Conservation (phyloP, 2,797 vertebrate species). For the Champsocephalus gunnari region DNA sequence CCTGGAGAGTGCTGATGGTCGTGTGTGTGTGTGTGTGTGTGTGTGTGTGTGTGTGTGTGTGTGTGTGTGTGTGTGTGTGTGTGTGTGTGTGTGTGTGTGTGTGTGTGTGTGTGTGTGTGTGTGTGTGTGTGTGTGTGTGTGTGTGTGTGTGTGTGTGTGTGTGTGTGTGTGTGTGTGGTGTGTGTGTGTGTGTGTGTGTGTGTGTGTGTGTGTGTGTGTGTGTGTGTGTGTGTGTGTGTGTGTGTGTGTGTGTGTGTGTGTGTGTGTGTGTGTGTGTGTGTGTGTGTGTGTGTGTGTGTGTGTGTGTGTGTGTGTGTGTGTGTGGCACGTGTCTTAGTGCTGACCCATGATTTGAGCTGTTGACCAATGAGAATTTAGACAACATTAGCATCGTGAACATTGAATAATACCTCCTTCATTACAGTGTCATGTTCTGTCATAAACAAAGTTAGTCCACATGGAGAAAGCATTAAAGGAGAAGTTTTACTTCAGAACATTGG, state of each 20-base stretch:
- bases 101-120: slow-evolving; percentile 17
- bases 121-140: slow-evolving; percentile 8
- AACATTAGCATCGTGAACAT: neutral
- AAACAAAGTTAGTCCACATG: neutral
- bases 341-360: slow-evolving; percentile 32
- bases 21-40: slow-evolving; percentile 11
- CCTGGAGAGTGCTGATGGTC: slow-evolving; percentile 45
- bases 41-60: slow-evolving; percentile 6
- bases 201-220: slow-evolving; percentile 13
- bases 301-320: slow-evolving; percentile 7
- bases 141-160: slow-evolving; percentile 22
- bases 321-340: slow-evolving; percentile 12
- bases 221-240: slow-evolving; percentile 14
- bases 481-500: neutral
- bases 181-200: slow-evolving; percentile 15
- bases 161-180: slow-evolving; percentile 22
- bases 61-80: slow-evolving; percentile 26
- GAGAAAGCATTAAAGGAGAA: neutral
- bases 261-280: slow-evolving; percentile 17
- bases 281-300: slow-evolving; percentile 14
- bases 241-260: slow-evolving; percentile 25
- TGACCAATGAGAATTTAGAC: slow-evolving; percentile 21
- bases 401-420: slow-evolving; percentile 5
- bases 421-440: neutral
- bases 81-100: slow-evolving; percentile 18